phyloP scores from a whole-genome alignment of 1,140 invertebrate species.

The Stenopsyche tienmushanensis region DNA sequence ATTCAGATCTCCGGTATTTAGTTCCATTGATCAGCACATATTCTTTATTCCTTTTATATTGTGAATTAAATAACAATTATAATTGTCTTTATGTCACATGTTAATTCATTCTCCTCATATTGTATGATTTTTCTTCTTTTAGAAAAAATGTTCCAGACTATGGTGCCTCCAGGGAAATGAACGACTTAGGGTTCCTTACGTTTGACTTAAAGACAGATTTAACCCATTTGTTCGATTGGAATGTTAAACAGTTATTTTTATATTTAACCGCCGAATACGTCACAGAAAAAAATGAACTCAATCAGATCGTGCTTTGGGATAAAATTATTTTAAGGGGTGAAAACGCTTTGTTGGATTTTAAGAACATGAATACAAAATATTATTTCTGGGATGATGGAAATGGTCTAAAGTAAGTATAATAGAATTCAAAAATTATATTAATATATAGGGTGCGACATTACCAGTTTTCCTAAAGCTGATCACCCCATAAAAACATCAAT shows the following conservation, averaged over 20 bases:
- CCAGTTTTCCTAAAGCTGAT: too few species aligned
- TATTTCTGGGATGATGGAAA: conserved; percentile 99
- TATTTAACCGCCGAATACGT: conserved; percentile 96
- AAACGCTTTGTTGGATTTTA: conserved; percentile 86
- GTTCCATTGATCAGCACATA: too few species aligned
- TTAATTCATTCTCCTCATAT: too few species aligned
- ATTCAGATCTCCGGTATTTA: too few species aligned
- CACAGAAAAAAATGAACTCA: conserved; percentile 84
- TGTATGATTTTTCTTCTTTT: conserved; percentile 52
- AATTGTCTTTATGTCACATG: too few species aligned
- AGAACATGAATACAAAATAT: conserved; percentile 96
- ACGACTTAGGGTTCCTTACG: conserved; percentile 92
- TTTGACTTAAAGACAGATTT: conserved; percentile 95
- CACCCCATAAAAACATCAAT: too few species aligned
- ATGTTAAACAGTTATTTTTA: conserved; percentile 97
- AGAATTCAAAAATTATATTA: too few species aligned
- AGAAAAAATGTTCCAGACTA: conserved; percentile 97
- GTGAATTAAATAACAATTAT: too few species aligned
- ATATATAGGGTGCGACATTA: too few species aligned
- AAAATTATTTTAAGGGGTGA: conserved; percentile 95
- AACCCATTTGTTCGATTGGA: conserved; percentile 96
- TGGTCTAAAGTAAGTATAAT: conserved; percentile 86
- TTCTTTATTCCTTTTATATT: too few species aligned
- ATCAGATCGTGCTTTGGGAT: conserved; percentile 98
- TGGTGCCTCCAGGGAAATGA: conserved; percentile 87